Evolutionary conservation across 2,888 invertebrate species (phyloP), one percentile per base, ranked within the genome.

Genomic region (Achlya flavicornis): DNA sequence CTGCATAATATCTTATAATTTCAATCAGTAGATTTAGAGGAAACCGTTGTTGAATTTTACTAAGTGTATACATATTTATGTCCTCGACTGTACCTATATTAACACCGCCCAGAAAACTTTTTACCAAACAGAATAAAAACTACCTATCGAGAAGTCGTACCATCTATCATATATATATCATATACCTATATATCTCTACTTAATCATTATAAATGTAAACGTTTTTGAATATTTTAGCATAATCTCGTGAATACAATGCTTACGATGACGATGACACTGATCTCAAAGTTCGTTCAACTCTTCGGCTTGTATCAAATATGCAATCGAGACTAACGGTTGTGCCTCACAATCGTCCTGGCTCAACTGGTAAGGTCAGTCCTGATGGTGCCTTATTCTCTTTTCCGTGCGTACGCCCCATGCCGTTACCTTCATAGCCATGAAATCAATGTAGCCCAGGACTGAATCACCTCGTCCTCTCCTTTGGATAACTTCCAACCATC

Each of bases 261-360:
- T 61, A 66, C 65, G 68, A 69, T 64, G 62, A 65, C 65, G 66
- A 67, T 70, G 65, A 68, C 70, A 66, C 67, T 69, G 72, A 72
- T 76, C 66, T 68, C 65, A 63, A 71, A 76, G 87, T 69, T 85
- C 86, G 73, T 80, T 86, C 75, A 87, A 80, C 87, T 80, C 68
- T 68, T 76, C 76, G 76, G 76, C 75, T 73, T 53, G 53, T 53
- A 53, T 53, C 64, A 66, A 69, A 71, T 67, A 69, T 72, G 63
- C 65, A 64, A 68, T 69, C 69, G 69, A 62, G 63, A 61, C 60
- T 80, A 80, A 79, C 79, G 81, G 83, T 75, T 71, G 76, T 73
- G 75, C 68, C 70, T 64, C 71, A 73, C 77, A 74, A 75, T 83
- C 73, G 70, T 76, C 72, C 73, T 74, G 74, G 64, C 70, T 43